A percentile compares a stretch with the other conserved stretches of the same genome.
phyloP scores from a whole-genome alignment of 2,888 invertebrate genomes.

The Rhogogaster chlorosoma region DNA sequence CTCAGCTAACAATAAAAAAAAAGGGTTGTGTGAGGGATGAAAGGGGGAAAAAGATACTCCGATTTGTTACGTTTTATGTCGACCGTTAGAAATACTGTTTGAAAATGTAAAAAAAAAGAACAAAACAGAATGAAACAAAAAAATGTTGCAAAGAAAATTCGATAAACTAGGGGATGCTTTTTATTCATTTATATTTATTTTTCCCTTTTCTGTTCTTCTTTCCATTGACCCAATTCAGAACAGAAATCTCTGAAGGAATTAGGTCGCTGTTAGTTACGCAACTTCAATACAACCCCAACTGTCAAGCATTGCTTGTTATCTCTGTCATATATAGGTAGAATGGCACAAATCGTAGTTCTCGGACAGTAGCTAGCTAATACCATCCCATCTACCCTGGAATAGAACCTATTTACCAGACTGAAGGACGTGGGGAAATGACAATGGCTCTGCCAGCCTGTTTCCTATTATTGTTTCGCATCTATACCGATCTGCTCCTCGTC shows the following conservation, averaged over 20 bases:
- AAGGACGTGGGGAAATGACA: constrained; percentile 38
- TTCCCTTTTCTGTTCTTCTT: background rate
- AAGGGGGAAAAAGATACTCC: background rate
- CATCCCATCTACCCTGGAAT: constrained; percentile 11
- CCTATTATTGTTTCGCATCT: constrained; percentile 18
- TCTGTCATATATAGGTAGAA: background rate
- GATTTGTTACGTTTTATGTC: constrained; percentile 23
- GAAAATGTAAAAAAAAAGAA: background rate
- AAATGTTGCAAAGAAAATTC: background rate
- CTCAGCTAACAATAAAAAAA: constrained; percentile 5
- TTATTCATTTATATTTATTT: background rate
- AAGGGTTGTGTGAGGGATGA: background rate
- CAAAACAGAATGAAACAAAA: background rate
- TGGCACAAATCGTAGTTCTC: constrained; percentile 18
- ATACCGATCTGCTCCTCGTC: background rate
- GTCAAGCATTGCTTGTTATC: constrained; percentile 23
- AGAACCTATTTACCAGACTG: constrained; percentile 36
- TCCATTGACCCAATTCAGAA: background rate
- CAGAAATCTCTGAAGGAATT: background rate
- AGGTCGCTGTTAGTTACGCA: background rate
- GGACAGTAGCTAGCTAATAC: constrained; percentile 40
- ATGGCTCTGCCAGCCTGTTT: background rate
- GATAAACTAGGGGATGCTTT: background rate
- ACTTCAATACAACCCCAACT: background rate
- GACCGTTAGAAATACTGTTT: background rate